Evolutionary conservation across 2,113 vertebrate species (phyloP), one percentile per base, ranked within the genome.

Genomic region (Crotalus helleri): DNA sequence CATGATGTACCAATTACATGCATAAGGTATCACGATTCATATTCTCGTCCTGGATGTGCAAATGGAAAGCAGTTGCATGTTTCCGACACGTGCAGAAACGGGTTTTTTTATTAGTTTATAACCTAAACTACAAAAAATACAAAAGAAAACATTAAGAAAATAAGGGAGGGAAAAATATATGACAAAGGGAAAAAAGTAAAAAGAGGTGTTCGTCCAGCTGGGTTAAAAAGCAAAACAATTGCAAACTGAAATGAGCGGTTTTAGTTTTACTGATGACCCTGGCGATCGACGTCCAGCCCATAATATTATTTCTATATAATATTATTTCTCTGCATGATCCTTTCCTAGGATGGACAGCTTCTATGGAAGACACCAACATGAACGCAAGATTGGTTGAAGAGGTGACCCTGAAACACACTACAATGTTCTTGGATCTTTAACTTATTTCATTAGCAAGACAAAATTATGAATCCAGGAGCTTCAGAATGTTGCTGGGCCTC

Each of bases 311-410:
- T 51, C 49, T 51, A 51, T 51, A 51, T 51, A 51, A 51, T 51
- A 51, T 87, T 26, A 26, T 91, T 39, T 81, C 33, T 51, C 51
- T 94, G 1, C 1, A 39, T 0, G 3, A 85, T 54, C 87, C 87
- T 94, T 1, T 95, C 90, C 26, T 96, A 99, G 99, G 95, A 95
- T 86, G 97, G 93, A 96, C 96, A 95, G 96, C 97, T 4, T 97
- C 98, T 54, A 97, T 98, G 95, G 98, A 98, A 87, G 97, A 98
- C 94, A 98, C 98, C 94, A 98, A 97, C 0, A 97, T 99, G 93
- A 98, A 99, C 44, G 98, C 98, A 92, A 96, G 97, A 93, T 99
- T 99, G 96, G 98, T 99, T 94, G 98, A 99, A 94, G 98, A 99
- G 96, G 98, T 98, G 0, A 98, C 99, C 49, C 97, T 99, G 93